Percentiles rank a stretch among this genome's conserved stretches.
Conservation (phyloP, 2,888 invertebrate genomes). For the Xylocampa areola region DNA sequence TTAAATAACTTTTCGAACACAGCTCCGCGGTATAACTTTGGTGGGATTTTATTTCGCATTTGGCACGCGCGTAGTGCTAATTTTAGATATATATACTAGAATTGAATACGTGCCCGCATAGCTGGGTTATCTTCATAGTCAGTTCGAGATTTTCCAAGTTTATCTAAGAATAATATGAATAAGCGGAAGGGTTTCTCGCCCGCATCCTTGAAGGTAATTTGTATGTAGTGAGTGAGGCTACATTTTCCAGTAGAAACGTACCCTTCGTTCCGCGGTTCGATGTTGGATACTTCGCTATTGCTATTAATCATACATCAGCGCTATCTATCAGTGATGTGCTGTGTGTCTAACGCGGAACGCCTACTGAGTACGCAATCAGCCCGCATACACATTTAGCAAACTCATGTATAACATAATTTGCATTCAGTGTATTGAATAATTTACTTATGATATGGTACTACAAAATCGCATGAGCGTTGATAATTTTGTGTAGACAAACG, state of each 20-base stretch:
- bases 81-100: constrained; percentile 35
- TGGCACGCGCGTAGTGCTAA: constrained; percentile 31
- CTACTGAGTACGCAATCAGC: constrained; percentile 63
- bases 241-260: constrained; percentile 61
- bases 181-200: constrained; percentile 65
- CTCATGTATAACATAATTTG: constrained; percentile 58
- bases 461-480: constrained; percentile 25
- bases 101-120: constrained; percentile 43
- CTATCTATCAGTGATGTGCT: constrained; percentile 69
- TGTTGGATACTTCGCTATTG: constrained; percentile 69
- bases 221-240: constrained; percentile 72
- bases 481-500: constrained; percentile 15
- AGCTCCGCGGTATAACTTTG: constrained; percentile 41
- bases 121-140: constrained; percentile 37
- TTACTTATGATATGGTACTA: constrained; percentile 38
- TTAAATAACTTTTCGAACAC: constrained; percentile 46
- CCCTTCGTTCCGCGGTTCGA: constrained; percentile 67
- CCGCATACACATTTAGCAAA: constrained; percentile 62
- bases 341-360: constrained; percentile 51
- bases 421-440: constrained; percentile 47
- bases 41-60: constrained; percentile 45
- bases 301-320: constrained; percentile 82
- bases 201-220: constrained; percentile 73
- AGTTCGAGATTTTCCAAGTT: constrained; percentile 51
- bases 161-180: constrained; percentile 64